Conservation (phyloP, 2,113 vertebrate genomes). For the Pholis gunnellus region DNA sequence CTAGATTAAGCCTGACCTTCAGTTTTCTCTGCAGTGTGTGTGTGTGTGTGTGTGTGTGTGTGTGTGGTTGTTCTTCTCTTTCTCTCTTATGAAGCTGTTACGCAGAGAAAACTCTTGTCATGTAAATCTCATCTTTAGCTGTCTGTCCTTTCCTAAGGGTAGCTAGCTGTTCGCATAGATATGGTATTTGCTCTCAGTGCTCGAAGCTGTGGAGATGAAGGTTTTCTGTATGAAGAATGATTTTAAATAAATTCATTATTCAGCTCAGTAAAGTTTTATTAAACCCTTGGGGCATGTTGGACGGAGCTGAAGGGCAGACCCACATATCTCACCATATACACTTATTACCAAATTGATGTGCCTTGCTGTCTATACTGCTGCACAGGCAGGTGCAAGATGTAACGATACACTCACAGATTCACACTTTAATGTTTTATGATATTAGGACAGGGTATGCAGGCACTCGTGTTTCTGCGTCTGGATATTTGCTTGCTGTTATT, state of each 20-base stretch:
- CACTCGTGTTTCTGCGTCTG: conserved; percentile 57
- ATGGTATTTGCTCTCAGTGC: conserved; percentile 72
- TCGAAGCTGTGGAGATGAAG: conserved; percentile 73
- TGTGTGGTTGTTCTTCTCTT: conserved; percentile 80
- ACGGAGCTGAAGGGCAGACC: conserved; percentile 77
- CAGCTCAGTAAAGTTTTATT: conserved; percentile 83
- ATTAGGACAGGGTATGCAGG: conserved; percentile 57
- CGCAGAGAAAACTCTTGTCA: conserved; percentile 80
- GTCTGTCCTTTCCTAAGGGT: conserved; percentile 75
- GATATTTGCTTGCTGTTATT: conserved; percentile 66
- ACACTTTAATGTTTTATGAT: conserved; percentile 75
- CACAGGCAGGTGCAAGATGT: conserved; percentile 66
- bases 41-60: conserved; percentile 74
- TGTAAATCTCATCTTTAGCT: conserved; percentile 82
- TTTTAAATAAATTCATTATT: conserved; percentile 84
- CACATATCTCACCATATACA: conserved; percentile 75
- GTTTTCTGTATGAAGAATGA: conserved; percentile 75
- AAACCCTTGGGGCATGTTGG: conserved; percentile 78
- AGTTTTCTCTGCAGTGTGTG: conserved; percentile 91
- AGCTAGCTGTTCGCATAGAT: conserved; percentile 73
- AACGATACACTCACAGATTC: conserved; percentile 66
- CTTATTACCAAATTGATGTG: conserved; percentile 75
- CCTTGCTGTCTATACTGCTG: conserved; percentile 54
- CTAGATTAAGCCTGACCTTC: conserved; percentile 99
- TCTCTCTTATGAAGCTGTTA: conserved; percentile 79